Base-by-base conservation (phyloP, 2,797 vertebrate species). In the Denticeps clupeoides region DNA sequence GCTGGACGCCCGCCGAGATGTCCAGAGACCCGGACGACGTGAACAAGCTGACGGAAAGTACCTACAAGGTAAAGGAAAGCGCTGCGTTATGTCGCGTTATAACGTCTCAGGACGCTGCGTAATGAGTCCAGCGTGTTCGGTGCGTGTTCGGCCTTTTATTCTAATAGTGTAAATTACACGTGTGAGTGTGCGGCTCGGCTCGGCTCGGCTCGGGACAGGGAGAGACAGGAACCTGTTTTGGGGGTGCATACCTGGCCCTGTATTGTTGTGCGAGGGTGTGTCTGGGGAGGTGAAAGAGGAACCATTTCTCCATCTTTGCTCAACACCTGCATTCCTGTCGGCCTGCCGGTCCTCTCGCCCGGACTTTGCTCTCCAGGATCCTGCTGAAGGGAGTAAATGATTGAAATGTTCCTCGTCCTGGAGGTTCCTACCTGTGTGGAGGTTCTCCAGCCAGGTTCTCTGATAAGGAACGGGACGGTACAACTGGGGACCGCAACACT, bases 21-120 rank as follows among this genome's bases (percentile, higher is more conserved):
- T 89, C 88, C 58, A 83, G 84, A 69, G 79, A 73, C 56, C 84
- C 89, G 3, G 91, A 92, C 54, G 86, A 89, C 63, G 88, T 91
- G 77, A 91, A 79, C 78, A 89, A 76, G 73, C 83, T 97, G 37
- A 95, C 90, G 7, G 93, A 95, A 67, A 96, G 54, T 73, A 94
- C 90, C 7, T 97, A 90, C 55, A 91, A 83, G 81, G 93, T 97
- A 73, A 86, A 85, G n/a, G n/a, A n/a, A n/a, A n/a, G n/a, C n/a
- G n/a, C n/a, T n/a, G n/a, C n/a, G n/a, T n/a, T n/a, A n/a, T n/a
- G n/a, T n/a, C n/a, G n/a, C n/a, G n/a, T n/a, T n/a, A n/a, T n/a
- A n/a, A n/a, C n/a, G n/a, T n/a, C n/a, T n/a, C n/a, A n/a, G n/a
- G n/a, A n/a, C n/a, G n/a, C n/a, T n/a, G n/a, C n/a, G n/a, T n/a